Conservation (phyloP, 2,888 invertebrate genomes). For the Acronicta alni region DNA sequence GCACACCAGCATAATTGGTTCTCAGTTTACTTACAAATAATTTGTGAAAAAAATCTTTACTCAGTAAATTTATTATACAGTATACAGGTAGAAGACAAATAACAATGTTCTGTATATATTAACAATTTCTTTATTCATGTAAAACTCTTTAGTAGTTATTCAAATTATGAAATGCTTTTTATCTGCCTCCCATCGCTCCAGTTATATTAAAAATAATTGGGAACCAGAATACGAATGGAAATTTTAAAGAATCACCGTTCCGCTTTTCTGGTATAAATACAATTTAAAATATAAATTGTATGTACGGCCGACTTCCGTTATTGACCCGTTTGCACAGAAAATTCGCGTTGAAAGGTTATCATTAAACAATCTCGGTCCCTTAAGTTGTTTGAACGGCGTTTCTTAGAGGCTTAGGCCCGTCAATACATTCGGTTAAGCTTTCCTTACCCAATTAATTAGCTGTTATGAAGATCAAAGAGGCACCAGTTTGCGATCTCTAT, state of each 20-base stretch:
- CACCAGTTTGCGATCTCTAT: slow-evolving; percentile 73
- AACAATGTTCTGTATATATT: too few relatives aligned
- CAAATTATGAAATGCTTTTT: slow-evolving; percentile 45
- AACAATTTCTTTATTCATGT: slow-evolving; percentile 5
- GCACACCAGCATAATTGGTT: not conserved
- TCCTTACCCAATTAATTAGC: slow-evolving; percentile 83
- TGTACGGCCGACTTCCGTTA: slow-evolving; percentile 39
- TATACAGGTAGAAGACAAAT: too few relatives aligned
- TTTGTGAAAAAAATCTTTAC: not conserved
- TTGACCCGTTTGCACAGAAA: slow-evolving; percentile 45
- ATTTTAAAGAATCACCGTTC: slow-evolving; percentile 47
- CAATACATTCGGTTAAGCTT: slow-evolving; percentile 80
- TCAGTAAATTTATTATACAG: not conserved
- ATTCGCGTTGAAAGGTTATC: slow-evolving; percentile 58
- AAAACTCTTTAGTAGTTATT: slow-evolving; percentile 17
- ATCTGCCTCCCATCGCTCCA: slow-evolving; percentile 35
- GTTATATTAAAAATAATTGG: slow-evolving; percentile 55
- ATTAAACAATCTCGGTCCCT: slow-evolving; percentile 66
- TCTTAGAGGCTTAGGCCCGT: slow-evolving; percentile 63
- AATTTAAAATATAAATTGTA: slow-evolving; percentile 51
- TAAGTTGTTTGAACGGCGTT: slow-evolving; percentile 63
- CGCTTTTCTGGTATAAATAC: slow-evolving; percentile 26
- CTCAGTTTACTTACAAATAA: not conserved
- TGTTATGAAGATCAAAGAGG: slow-evolving; percentile 84
- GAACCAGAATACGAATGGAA: slow-evolving; percentile 48